phyloP scores from a whole-genome alignment of 1,140 invertebrate genomes.

The Cecropterus lyciades region DNA sequence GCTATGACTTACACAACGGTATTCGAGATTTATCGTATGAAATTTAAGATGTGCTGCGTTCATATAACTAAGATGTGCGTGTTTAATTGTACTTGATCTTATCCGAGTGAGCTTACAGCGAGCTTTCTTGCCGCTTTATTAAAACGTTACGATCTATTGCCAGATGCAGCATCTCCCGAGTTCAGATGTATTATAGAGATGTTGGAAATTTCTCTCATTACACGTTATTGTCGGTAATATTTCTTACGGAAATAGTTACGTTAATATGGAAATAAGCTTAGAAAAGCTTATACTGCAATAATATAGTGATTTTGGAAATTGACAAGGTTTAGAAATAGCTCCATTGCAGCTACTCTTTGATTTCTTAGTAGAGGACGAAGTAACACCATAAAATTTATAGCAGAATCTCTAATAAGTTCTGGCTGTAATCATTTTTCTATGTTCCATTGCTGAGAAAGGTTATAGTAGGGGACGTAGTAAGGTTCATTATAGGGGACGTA shows the following conservation, averaged over 20 bases:
- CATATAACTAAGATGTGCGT: slow-evolving; percentile 10
- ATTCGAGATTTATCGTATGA: slow-evolving; percentile 2
- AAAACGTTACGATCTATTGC: slow-evolving; percentile 21
- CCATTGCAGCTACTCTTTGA: no score
- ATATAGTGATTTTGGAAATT: no score
- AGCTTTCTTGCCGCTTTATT: slow-evolving; percentile 6
- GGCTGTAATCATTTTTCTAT: no score
- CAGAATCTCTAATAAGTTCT: no score
- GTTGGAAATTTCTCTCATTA: slow-evolving; percentile 8
- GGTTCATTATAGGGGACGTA: no score
- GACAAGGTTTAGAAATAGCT: no score
- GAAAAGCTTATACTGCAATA: no score
- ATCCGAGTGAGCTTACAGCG: slow-evolving; percentile 10
- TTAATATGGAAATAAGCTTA: no score
- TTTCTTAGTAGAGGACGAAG: no score
- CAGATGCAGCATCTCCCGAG: slow-evolving; percentile 2
- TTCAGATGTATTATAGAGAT: slow-evolving; percentile 5
- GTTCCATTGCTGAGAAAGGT: no score
- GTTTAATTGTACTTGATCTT: slow-evolving; percentile 25
- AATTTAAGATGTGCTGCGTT: not conserved
- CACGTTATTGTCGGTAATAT: not conserved
- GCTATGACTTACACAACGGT: not conserved
- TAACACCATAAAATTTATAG: no score
- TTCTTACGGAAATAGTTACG: not conserved
- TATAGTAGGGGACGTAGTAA: no score